A percentile compares a stretch with the other conserved stretches of the same genome.
These are phyloP conservation scores for Carettochelys insculpta DNA, from an alignment of 2,113 vertebrate species.

Conservation along the genomic window DNA sequence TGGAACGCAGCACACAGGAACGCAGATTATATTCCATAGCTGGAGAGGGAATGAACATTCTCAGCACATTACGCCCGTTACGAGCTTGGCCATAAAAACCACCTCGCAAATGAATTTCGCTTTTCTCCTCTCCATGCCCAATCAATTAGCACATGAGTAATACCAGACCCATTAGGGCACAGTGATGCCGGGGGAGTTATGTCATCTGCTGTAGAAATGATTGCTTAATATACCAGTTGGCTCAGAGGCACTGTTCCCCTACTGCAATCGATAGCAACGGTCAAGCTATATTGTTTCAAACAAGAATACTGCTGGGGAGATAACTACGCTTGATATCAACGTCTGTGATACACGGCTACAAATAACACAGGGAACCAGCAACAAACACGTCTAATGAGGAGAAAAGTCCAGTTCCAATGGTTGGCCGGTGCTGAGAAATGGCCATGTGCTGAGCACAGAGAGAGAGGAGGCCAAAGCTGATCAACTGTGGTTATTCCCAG, in stretches of 20 bases:
- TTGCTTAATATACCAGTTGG: constrained; percentile 89
- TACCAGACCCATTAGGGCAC: constrained; percentile 87
- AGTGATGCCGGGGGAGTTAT: constrained; percentile 83
- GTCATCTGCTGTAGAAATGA: constrained; percentile 90
- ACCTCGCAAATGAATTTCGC: constrained; percentile 68
- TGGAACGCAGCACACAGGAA: background rate
- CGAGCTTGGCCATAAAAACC: constrained; percentile 74
- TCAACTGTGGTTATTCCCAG: fast-evolving
- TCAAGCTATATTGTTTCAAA: constrained; percentile 81
- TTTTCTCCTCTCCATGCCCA: constrained; percentile 79
- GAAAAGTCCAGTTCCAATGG: background rate
- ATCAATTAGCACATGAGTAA: constrained; percentile 91
- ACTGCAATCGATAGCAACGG: constrained; percentile 86
- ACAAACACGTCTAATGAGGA: background rate
- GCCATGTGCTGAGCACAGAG: fast-evolving
- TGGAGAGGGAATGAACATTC: constrained; percentile 50
- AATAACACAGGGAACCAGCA: background rate
- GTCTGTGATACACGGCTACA: constrained; percentile 66
- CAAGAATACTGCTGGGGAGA: constrained; percentile 76
- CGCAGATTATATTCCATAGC: constrained; percentile 37
- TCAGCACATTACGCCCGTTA: constrained; percentile 74
- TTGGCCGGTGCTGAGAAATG: background rate
- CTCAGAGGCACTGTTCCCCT: constrained; percentile 84
- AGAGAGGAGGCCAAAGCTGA: background rate
- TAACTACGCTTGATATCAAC: constrained; percentile 72